These are phyloP conservation scores for Phataginus tetradactyla DNA, from an alignment of 2,797 vertebrate species.

Conservation along the genomic window DNA sequence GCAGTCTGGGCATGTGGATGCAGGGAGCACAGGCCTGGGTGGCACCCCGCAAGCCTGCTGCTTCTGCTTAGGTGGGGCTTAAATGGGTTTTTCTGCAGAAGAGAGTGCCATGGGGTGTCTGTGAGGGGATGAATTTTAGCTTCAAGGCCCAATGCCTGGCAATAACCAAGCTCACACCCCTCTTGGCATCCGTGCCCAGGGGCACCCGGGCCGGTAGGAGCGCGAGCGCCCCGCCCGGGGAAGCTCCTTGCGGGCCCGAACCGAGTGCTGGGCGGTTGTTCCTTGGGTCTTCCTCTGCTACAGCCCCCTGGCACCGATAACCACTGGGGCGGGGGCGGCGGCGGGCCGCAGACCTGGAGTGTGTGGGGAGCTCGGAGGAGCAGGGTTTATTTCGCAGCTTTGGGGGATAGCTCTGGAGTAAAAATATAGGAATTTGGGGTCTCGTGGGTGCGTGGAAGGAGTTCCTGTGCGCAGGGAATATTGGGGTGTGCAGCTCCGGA, in stretches of 20 bases:
- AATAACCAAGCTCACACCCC: not conserved
- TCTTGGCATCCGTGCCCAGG: not conserved
- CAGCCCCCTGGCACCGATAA: no score
- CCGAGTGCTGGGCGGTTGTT: not conserved
- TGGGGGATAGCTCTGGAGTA: not conserved
- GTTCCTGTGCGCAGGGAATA: not conserved
- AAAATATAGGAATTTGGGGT: not conserved
- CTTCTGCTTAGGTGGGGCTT: not conserved
- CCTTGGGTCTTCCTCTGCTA: not conserved
- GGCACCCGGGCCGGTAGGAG: rapidly evolving
- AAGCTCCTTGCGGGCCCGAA: not conserved
- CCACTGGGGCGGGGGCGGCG: not conserved
- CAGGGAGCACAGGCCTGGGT: rapidly evolving
- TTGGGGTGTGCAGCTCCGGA: not conserved
- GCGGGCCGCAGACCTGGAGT: no score
- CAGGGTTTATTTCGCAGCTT: not conserved
- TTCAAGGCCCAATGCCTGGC: not conserved
- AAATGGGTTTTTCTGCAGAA: not conserved
- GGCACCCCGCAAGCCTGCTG: not conserved
- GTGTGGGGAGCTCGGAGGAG: not conserved
- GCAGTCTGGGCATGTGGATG: not conserved
- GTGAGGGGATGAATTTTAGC: not conserved
- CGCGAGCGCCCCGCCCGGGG: rapidly evolving
- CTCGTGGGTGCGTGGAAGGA: not conserved
- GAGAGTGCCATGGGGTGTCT: not conserved